A percentile compares a stretch with the other conserved stretches of the same genome.
phyloP scores from a whole-genome alignment of 1,140 invertebrate genomes.

The Diachasmimorpha longicaudata region DNA sequence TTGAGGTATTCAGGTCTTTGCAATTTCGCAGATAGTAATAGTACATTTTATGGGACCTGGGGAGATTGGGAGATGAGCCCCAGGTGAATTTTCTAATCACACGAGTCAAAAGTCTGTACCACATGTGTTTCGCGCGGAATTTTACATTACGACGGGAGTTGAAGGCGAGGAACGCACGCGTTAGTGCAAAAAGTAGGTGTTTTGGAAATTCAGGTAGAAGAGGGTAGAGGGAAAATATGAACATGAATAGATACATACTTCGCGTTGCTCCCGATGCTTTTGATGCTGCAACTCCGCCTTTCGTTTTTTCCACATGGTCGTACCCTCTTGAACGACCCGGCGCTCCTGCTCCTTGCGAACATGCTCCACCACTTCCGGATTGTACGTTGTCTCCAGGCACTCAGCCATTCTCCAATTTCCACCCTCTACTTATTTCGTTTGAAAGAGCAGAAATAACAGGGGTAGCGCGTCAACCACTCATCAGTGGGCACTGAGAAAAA shows the following conservation, averaged over 20 bases:
- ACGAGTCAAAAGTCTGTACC: too few species aligned
- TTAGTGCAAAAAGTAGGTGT: too few species aligned
- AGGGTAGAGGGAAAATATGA: background rate
- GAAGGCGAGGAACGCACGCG: too few species aligned
- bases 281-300: slow-evolving; percentile 55
- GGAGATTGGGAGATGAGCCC: too few species aligned
- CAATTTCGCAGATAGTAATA: background rate
- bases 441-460: too few species aligned
- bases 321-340: slow-evolving; percentile 48
- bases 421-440: background rate
- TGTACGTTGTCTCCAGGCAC: slow-evolving; percentile 46
- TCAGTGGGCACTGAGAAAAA: too few species aligned
- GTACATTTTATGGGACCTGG: too few species aligned
- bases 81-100: too few species aligned
- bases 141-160: too few species aligned
- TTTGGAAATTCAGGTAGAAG: too few species aligned
- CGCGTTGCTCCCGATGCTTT: slow-evolving; percentile 54
- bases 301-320: slow-evolving; percentile 45
- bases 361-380: slow-evolving; percentile 48
- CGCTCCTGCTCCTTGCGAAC: slow-evolving; percentile 46
- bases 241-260: slow-evolving; percentile 46
- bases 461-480: too few species aligned
- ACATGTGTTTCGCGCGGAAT: too few species aligned
- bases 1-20: background rate
- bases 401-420: slow-evolving; percentile 33